phyloP scores from a whole-genome alignment of 2,113 vertebrate genomes.

The Vireo altiloquus region DNA sequence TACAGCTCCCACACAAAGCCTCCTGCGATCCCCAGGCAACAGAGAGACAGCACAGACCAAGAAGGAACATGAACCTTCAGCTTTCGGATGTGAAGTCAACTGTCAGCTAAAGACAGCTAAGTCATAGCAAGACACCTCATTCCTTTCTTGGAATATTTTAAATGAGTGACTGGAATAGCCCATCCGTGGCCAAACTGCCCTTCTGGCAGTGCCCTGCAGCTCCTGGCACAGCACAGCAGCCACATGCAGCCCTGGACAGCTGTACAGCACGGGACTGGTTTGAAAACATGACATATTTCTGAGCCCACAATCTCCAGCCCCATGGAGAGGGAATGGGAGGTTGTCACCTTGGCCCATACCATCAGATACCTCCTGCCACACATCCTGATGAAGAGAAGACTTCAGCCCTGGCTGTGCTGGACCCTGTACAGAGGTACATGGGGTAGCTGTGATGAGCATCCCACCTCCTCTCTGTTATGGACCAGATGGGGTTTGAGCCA shows the following conservation, averaged over 20 bases:
- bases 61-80: neutral
- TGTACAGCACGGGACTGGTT: accelerated
- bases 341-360: neutral
- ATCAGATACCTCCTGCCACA: neutral
- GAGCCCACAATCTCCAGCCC: neutral
- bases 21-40: neutral
- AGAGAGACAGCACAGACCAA: neutral
- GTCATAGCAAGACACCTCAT: neutral
- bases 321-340: accelerated
- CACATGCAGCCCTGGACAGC: neutral
- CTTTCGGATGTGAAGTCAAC: neutral
- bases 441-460: neutral
- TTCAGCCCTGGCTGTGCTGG: neutral
- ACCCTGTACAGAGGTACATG: neutral
- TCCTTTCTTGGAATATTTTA: neutral
- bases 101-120: neutral
- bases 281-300: neutral
- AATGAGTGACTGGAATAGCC: neutral
- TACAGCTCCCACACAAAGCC: neutral
- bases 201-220: neutral
- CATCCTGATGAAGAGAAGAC: neutral
- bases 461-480: neutral
- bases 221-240: accelerated
- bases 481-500: neutral
- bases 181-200: accelerated